Evolutionary conservation across 1,140 invertebrate genomes (phyloP), one percentile per base, ranked within the genome.

Genomic region (Patella vulgata): DNA sequence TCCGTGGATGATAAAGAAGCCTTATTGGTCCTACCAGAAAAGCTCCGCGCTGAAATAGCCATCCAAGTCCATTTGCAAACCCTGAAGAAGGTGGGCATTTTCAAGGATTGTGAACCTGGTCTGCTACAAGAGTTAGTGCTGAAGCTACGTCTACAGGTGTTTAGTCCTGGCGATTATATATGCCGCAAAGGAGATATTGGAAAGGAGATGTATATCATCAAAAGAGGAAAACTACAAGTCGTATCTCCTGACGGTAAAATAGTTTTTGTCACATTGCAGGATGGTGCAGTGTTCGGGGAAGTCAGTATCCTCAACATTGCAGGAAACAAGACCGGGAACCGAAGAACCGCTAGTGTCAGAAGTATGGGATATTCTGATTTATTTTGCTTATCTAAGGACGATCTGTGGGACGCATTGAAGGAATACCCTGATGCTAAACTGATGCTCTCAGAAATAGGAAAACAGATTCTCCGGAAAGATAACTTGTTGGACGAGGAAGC

Each of bases 11-110:
- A 95, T 83, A 94, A 94, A 67, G 84, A 82, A 67, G 85, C 86
- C 31, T 81, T 85, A 42, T 69, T 51, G 9, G 61, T 70, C 1
- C 84, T 98, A 48, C 96, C 96, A 0, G 94, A 97, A 77, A 97
- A 97, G 85, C 84, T 98, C 12, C 96, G 96, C 85, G 93, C 95
- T 0, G 96, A 98, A 87, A 97, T 98, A 63, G 95, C 96, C 23
- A 97, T 97, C 71, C 91, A 95, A 69, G 95, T 97, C 23, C 95
- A 98, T 83, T 88, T 97, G 76, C 93, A 96, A 59, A 97, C 95
- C 0, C 83, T 98, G 58, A 90, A 92, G 69, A 90, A 94, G 86
- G 95, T 98, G 12, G 72, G 69, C 40, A 74, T 84, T 42, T 96
- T 97, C 77, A 91, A 95, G 84, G 94, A 97, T 82, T 96, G 94